phyloP scores from a whole-genome alignment of 1,140 invertebrate genomes.

The Battus philenor region DNA sequence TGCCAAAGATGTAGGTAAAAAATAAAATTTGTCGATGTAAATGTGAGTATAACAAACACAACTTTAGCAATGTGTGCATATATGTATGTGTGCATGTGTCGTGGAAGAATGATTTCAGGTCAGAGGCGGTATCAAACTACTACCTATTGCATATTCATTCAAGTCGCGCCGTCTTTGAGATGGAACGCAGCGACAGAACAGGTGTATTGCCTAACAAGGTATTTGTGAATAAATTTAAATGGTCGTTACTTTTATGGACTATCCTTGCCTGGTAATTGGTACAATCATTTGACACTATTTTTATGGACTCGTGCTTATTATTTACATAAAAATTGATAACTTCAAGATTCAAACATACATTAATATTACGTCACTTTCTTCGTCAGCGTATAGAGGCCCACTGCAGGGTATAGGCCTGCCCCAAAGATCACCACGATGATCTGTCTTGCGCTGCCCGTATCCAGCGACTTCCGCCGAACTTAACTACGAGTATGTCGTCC shows the following conservation, averaged over 20 bases:
- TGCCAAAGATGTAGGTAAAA: neutral
- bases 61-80: neutral
- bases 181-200: neutral
- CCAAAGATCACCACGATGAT: too few species aligned
- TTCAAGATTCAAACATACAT: too few species aligned
- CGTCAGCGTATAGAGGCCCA: too few species aligned
- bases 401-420: too few species aligned
- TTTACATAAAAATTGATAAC: too few species aligned
- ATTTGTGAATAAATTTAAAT: slow-evolving; percentile 3
- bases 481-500: too few species aligned
- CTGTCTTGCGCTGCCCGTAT: too few species aligned
- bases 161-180: slow-evolving; percentile 2
- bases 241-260: neutral
- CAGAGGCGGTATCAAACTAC: slow-evolving; percentile 12
- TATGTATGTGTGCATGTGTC: neutral
- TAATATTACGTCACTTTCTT: too few species aligned
- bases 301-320: too few species aligned
- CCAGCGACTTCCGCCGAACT: too few species aligned
- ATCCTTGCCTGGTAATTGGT: too few species aligned
- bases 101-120: slow-evolving; percentile 14
- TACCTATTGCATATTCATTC: slow-evolving; percentile 3
- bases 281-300: too few species aligned
- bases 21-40: neutral
- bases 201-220: neutral
- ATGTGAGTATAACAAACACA: neutral